phyloP scores from a whole-genome alignment of 1,140 invertebrate genomes.

The Callitettix versicolor region DNA sequence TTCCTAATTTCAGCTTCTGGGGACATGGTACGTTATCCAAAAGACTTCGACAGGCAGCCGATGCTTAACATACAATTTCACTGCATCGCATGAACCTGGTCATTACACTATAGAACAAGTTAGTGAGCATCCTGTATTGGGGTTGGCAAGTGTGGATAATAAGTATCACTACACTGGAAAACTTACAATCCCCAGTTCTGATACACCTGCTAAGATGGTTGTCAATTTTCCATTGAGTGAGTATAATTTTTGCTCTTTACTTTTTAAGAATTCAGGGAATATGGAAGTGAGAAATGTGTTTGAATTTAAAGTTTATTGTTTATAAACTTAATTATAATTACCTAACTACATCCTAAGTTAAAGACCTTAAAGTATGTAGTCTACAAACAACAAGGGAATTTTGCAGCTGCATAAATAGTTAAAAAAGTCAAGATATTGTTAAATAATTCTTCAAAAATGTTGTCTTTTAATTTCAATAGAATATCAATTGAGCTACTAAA shows the following conservation, averaged over 20 bases:
- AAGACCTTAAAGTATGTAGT: too few relatives aligned
- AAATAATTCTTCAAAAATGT: too few relatives aligned
- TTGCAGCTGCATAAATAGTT: too few relatives aligned
- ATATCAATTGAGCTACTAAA: too few relatives aligned
- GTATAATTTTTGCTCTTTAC: too few relatives aligned
- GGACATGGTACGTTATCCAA: constrained; percentile 71
- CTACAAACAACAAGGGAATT: too few relatives aligned
- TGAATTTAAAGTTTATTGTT: neutral
- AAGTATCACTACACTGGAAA: constrained; percentile 64
- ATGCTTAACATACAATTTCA: constrained; percentile 69
- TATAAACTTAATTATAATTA: neutral
- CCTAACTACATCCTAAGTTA: too few relatives aligned
- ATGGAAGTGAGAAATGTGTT: too few relatives aligned
- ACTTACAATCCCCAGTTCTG: constrained; percentile 49
- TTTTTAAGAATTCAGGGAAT: too few relatives aligned
- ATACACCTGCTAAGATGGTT: constrained; percentile 56
- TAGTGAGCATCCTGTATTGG: constrained; percentile 56
- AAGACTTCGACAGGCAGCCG: constrained; percentile 70
- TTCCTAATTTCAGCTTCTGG: constrained; percentile 50
- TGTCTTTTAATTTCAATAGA: too few relatives aligned
- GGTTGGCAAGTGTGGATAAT: constrained; percentile 41
- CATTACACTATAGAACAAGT: constrained; percentile 58
- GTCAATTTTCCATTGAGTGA: constrained; percentile 74
- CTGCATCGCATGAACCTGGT: constrained; percentile 47
- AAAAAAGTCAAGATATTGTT: too few relatives aligned